Conservation (phyloP, 2,113 vertebrate species). For the Anhinga anhinga region DNA sequence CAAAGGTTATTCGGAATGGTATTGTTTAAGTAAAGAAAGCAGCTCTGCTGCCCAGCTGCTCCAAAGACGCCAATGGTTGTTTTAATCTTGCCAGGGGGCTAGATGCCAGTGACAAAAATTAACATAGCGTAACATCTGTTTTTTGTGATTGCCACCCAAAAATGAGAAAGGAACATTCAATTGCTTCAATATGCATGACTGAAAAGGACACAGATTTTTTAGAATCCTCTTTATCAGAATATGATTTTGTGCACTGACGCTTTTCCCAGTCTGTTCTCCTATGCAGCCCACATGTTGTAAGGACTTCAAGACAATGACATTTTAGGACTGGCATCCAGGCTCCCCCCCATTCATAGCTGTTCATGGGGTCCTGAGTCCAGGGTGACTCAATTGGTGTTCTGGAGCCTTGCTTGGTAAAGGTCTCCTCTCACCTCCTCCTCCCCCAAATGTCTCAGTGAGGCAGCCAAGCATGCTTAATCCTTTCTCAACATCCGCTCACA, state of each 20-base stretch:
- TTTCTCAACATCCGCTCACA: not conserved
- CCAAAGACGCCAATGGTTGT: not conserved
- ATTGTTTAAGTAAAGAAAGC: not conserved
- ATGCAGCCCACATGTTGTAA: not conserved
- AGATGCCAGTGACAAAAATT: conserved; percentile 32
- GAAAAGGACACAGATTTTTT: not conserved
- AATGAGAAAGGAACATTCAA: not conserved
- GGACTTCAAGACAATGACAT: not conserved
- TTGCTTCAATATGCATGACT: not conserved
- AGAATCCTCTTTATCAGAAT: not conserved
- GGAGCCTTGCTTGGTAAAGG: not conserved
- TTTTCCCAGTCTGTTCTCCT: not conserved
- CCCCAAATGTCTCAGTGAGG: not conserved
- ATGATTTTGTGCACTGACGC: not conserved
- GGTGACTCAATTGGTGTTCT: not conserved
- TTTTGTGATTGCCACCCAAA: not conserved
- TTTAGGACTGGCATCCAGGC: not conserved
- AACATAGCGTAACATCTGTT: conserved; percentile 27
- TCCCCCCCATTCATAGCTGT: not conserved
- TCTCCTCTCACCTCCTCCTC: not conserved
- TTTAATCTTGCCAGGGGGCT: conserved; percentile 5
- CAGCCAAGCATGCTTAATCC: not conserved
- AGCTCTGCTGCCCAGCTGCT: not conserved
- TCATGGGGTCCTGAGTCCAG: not conserved
- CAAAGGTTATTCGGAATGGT: not conserved